Evolutionary conservation across 2,113 vertebrate species (phyloP), one percentile per base, ranked within the genome.

Genomic region (Phoxinus phoxinus): DNA sequence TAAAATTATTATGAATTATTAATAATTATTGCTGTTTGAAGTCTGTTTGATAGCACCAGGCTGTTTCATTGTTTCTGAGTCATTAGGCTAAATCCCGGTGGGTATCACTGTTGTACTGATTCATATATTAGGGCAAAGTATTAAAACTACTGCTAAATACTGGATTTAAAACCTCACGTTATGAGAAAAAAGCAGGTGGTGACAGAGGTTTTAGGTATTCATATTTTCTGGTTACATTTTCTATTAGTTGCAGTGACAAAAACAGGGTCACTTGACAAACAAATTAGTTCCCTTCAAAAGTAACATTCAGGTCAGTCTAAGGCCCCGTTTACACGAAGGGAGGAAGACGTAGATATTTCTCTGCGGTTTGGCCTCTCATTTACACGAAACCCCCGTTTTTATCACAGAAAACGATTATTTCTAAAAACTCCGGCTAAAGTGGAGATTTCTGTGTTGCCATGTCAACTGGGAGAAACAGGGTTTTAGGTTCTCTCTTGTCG

Each of bases 1-100:
- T 53, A 32, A 76, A 76, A 76, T 32, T 17, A 27, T 53, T n/a
- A n/a, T 51, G 48, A 76, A 76, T 76, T 53, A 76, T 76, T 76
- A 48, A 76, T 76, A 46, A 56, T 32, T 9, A 76, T 32, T 21
- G 30, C 48, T 74, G 71, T 74, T 74, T 46, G 71, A 74, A 48
- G 71, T 74, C 71, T 46, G 41, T 48, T 74, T 73, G 71, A 76
- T 21, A 76, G 17, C 48, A 5, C 48, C 74, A 76, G 74, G 74
- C 25, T 32, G 27, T 74, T 74, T 74, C 71, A 27, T 76, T 32
- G 25, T 76, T 76, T 76, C 27, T 53, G 74, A 76, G 32, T 76
- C 74, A 76, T 76, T 53, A n/a, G n/a, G n/a, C n/a, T n/a, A 76
- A 53, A 76, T 76, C 27, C 27, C 12, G 17, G 74, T 76, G 25